Conservation (phyloP, 2,113 vertebrate species). For the Felis catus region F.catus_Fca126_mat1.0 CM031415.1:173330001-173330500, state of each 20-base stretch:
- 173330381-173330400: background rate
- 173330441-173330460: background rate
- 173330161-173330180: background rate
- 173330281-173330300: too few species aligned
- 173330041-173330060: accelerated
- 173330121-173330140: background rate
- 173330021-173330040: background rate
- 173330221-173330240: background rate
- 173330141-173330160: background rate
- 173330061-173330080: background rate
- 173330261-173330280: background rate
- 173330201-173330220: background rate
- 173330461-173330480: too few species aligned
- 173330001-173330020: background rate
- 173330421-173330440: background rate
- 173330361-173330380: too few species aligned
- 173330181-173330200: background rate
- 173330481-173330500: too few species aligned
- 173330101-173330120: background rate
- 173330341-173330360: too few species aligned
- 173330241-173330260: background rate
- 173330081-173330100: background rate
- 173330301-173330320: too few species aligned
- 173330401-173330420: too few species aligned
- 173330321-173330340: too few species aligned